phyloP scores from a whole-genome alignment of 2,797 vertebrate species.

The Pseudochirops cupreus region DNA sequence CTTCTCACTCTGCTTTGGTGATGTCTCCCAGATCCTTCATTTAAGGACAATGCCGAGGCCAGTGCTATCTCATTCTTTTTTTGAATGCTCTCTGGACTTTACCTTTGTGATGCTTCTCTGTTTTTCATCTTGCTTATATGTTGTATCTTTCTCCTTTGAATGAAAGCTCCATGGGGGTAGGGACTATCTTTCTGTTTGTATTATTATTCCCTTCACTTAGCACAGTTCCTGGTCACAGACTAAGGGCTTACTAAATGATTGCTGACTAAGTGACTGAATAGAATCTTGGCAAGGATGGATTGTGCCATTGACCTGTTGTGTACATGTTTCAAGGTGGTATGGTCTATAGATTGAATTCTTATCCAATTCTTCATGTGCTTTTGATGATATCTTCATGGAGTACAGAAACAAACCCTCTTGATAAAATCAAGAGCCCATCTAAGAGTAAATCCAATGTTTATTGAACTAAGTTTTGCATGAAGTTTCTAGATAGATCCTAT shows the following conservation, averaged over 20 bases:
- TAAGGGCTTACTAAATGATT: neutral
- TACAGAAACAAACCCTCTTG: constrained; percentile 11
- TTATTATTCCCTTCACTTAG: neutral
- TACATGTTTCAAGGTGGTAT: neutral
- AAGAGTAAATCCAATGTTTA: constrained; percentile 13
- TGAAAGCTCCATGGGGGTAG: no score
- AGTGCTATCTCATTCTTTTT: neutral
- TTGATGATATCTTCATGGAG: constrained; percentile 19
- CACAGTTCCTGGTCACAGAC: neutral
- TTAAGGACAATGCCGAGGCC: neutral
- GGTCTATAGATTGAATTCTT: neutral
- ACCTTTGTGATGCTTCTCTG: neutral
- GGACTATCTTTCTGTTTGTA: neutral
- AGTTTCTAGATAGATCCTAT: neutral
- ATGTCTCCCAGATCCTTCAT: neutral
- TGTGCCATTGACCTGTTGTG: neutral
- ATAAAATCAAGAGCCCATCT: constrained; percentile 13
- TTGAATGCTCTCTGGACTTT: neutral
- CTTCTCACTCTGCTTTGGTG: neutral
- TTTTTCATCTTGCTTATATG: neutral
- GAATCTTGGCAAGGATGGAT: neutral
- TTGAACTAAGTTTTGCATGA: constrained; percentile 6
- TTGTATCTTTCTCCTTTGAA: neutral
- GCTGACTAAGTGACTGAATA: neutral
- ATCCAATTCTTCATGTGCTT: neutral